phyloP scores from a whole-genome alignment of 1,140 invertebrate genomes.

The Phthorimaea operculella region DNA sequence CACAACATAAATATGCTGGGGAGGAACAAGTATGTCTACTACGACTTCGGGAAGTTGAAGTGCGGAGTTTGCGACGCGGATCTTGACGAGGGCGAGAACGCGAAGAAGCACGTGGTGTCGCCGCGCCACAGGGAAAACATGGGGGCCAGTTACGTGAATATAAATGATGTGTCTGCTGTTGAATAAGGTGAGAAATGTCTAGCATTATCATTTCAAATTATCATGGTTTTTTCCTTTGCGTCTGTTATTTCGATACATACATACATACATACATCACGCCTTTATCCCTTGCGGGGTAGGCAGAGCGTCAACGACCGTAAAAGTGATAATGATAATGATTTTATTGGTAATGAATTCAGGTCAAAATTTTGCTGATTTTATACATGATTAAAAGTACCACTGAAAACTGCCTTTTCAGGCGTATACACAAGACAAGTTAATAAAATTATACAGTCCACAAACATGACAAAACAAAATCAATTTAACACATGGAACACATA shows the following conservation, averaged over 20 bases:
- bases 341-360: no score
- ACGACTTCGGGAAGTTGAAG: slow-evolving; percentile 47
- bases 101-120: slow-evolving; percentile 52
- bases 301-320: no score
- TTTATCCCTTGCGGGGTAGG: neutral
- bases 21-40: slow-evolving; percentile 54
- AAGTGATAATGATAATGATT: no score
- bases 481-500: no score
- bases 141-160: slow-evolving; percentile 56
- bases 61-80: slow-evolving; percentile 51
- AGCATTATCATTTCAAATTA: neutral
- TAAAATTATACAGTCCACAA: no score
- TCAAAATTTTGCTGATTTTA: no score
- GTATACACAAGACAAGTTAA: no score
- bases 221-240: neutral
- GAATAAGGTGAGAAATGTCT: slow-evolving; percentile 39
- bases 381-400: no score
- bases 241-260: neutral
- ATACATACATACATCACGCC: neutral
- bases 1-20: slow-evolving; percentile 56
- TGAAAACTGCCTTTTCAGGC: no score
- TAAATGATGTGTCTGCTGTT: slow-evolving; percentile 39
- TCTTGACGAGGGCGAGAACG: slow-evolving; percentile 47
- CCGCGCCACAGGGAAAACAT: slow-evolving; percentile 51
- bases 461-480: no score